Percentiles rank a stretch among this genome's conserved stretches.
These are phyloP conservation scores for Epicampocera succincta DNA, from an alignment of 2,888 invertebrate genomes.

Conservation along the genomic window DNA sequence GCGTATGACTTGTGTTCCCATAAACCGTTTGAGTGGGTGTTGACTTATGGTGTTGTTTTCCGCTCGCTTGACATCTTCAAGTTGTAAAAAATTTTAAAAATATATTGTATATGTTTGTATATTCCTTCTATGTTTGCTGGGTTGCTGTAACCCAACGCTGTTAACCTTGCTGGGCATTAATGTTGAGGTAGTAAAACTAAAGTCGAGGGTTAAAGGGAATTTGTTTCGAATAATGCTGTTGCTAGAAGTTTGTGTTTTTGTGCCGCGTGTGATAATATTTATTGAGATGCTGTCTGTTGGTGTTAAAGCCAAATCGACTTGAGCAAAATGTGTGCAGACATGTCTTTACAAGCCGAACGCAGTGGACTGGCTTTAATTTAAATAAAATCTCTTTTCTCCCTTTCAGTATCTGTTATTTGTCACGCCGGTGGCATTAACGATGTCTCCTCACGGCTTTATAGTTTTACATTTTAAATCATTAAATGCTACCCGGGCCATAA, in stretches of 20 bases:
- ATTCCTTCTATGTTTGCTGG: slow-evolving; percentile 10
- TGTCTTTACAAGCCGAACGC: neutral
- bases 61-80: slow-evolving; percentile 2
- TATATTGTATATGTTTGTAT: neutral
- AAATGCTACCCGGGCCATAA: slow-evolving; percentile 28
- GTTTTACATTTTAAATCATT: slow-evolving; percentile 33
- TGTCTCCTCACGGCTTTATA: slow-evolving; percentile 3
- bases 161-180: slow-evolving; percentile 44
- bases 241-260: neutral
- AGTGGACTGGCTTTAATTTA: slow-evolving; percentile 18
- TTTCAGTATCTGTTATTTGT: slow-evolving; percentile 16
- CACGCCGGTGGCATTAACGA: neutral
- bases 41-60: neutral
- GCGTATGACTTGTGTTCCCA: too few species aligned
- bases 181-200: neutral
- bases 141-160: slow-evolving; percentile 32
- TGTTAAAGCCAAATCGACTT: neutral
- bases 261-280: neutral
- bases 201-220: slow-evolving; percentile 19
- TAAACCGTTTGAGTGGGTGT: slow-evolving; percentile 17
- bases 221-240: slow-evolving; percentile 19
- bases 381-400: slow-evolving; percentile 18
- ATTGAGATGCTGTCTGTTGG: neutral
- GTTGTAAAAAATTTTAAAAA: slow-evolving; percentile 4
- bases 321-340: neutral